These are phyloP conservation scores for Drosophila barbarae DNA, from an alignment of 2,888 invertebrate genomes.

Conservation along the genomic window DNA sequence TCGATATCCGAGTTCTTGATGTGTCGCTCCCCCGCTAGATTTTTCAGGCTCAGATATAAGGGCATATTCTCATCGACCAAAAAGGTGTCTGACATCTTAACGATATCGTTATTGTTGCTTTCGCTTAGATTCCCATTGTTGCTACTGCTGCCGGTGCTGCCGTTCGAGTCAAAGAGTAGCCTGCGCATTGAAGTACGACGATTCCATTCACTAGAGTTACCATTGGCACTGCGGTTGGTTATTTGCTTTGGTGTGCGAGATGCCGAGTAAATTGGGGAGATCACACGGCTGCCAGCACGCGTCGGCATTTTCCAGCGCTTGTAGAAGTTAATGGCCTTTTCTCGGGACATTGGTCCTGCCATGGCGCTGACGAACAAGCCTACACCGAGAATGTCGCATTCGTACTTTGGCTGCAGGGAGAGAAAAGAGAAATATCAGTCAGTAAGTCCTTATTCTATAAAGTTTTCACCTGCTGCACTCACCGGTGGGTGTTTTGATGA, in stretches of 20 bases:
- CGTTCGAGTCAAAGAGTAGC: conserved; percentile 51
- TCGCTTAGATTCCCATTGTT: conserved; percentile 1
- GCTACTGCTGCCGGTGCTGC: neutral
- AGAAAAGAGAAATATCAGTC: neutral
- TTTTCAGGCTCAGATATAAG: conserved; percentile 26
- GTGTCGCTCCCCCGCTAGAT: conserved; percentile 70
- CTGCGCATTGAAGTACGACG: conserved; percentile 22
- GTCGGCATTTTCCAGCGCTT: conserved; percentile 92
- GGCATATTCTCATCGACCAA: conserved; percentile 28
- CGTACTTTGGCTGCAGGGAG: conserved; percentile 76
- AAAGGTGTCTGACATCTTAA: neutral
- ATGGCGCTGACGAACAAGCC: conserved; percentile 89
- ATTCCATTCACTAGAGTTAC: no score
- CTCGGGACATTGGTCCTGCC: conserved; percentile 94
- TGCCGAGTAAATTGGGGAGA: conserved; percentile 55
- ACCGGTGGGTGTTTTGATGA: conserved; percentile 86
- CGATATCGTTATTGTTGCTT: conserved; percentile 1
- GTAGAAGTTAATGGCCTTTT: conserved; percentile 85
- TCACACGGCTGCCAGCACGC: conserved; percentile 46
- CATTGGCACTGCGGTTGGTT: conserved; percentile 13
- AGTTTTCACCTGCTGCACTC: conserved; percentile 64
- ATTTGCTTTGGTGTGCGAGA: conserved; percentile 23
- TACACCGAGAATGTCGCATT: conserved; percentile 84
- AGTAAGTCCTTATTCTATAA: neutral
- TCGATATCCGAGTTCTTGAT: conserved; percentile 86